Conservation (phyloP, 1,140 invertebrate species). For the Melipona quadrifasciata region DNA sequence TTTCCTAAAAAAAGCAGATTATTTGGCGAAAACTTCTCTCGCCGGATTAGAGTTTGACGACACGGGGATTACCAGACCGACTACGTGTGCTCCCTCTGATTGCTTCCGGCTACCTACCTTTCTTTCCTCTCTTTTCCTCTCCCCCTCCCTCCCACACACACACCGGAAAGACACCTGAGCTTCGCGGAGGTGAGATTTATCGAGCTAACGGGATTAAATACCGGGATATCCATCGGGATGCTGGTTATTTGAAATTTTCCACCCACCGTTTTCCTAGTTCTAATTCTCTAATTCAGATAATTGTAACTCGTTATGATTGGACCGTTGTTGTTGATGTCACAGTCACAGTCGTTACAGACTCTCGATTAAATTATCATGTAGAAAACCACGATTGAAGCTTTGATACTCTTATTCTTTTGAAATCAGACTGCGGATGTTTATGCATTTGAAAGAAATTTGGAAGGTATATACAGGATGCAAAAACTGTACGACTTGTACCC, state of each 20-base stretch:
- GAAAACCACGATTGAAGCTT: too few relatives aligned
- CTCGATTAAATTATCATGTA: too few relatives aligned
- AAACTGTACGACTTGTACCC: too few relatives aligned
- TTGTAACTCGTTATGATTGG: too few relatives aligned
- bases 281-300: too few relatives aligned
- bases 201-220: neutral
- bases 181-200: conserved; percentile 1
- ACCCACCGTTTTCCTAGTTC: neutral
- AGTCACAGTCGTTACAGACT: too few relatives aligned
- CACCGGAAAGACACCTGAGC: neutral
- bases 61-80: conserved; percentile 14
- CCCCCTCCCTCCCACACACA: too few relatives aligned
- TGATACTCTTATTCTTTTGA: too few relatives aligned
- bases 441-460: too few relatives aligned
- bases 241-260: neutral
- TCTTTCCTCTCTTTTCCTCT: neutral
- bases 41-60: conserved; percentile 44
- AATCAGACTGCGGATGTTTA: too few relatives aligned
- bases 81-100: conserved; percentile 27
- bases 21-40: conserved; percentile 18
- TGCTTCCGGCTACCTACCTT: neutral
- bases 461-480: too few relatives aligned
- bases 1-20: neutral
- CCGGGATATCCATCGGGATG: neutral
- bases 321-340: too few relatives aligned